Percentiles rank a stretch among this genome's conserved stretches.
Conservation (phyloP, 2,113 vertebrate genomes). For the Prunella himalayana region DNA sequence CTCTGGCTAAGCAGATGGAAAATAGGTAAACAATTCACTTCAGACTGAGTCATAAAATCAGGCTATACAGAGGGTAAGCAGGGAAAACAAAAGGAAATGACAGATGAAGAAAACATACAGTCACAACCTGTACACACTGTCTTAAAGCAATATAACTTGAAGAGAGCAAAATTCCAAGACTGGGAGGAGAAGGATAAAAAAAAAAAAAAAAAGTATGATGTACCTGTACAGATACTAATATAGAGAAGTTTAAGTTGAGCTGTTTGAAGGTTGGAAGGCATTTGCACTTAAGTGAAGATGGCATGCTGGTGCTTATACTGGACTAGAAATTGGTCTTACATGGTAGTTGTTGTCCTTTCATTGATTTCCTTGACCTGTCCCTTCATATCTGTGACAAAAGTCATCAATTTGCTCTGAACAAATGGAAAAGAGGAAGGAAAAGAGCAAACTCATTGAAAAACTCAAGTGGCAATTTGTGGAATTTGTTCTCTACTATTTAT, state of each 20-base stretch:
- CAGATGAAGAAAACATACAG: not conserved
- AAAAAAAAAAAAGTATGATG: not conserved
- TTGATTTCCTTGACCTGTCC: not conserved
- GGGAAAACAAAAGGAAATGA: not conserved
- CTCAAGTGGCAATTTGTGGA: not conserved
- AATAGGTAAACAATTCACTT: not conserved
- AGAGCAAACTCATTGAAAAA: not conserved
- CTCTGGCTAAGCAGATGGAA: not conserved
- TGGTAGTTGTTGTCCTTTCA: not conserved
- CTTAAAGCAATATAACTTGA: not conserved
- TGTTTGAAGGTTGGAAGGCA: not conserved
- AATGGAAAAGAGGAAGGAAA: not conserved
- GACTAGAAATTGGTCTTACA: not conserved
- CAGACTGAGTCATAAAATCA: conserved; percentile 14
- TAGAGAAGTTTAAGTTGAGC: not conserved
- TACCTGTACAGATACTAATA: not conserved
- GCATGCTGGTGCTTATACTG: not conserved
- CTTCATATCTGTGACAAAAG: not conserved
- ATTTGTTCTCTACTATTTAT: not conserved
- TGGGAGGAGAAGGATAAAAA: not conserved
- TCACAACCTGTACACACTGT: not conserved
- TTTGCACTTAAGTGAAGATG: not conserved
- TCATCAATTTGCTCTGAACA: not conserved
- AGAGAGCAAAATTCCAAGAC: not conserved
- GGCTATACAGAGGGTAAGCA: not conserved